These are phyloP conservation scores for Neogobius melanostomus DNA, from an alignment of 2,113 vertebrate genomes.

Conservation along the genomic window DNA sequence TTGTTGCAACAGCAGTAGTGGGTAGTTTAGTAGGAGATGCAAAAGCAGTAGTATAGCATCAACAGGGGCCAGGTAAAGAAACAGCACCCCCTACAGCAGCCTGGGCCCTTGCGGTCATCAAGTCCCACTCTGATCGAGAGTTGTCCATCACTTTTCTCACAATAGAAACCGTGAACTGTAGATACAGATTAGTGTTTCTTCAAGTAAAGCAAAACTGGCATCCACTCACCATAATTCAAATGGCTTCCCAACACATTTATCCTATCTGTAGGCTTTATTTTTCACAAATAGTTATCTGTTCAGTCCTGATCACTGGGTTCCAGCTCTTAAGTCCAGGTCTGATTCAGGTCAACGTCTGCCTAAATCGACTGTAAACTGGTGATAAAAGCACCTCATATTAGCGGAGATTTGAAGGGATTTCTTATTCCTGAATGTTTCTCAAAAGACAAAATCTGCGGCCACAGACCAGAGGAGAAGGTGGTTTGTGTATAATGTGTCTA, in stretches of 20 bases:
- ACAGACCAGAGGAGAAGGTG: constrained; percentile 22
- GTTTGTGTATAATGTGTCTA: constrained; percentile 26
- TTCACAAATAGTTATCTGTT: constrained; percentile 14
- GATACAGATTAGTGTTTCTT: constrained; percentile 47
- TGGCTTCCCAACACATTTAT: constrained; percentile 26
- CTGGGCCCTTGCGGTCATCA: constrained; percentile 39
- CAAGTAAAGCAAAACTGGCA: constrained; percentile 50
- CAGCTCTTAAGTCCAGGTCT: constrained; percentile 28
- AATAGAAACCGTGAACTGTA: constrained; percentile 25
- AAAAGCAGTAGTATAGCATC: constrained; percentile 77
- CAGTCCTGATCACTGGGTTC: constrained; percentile 22
- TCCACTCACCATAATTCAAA: constrained; percentile 47
- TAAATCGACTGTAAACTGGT: constrained; percentile 62
- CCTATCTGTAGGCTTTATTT: constrained; percentile 44
- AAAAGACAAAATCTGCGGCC: constrained; percentile 40
- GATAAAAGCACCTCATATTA: constrained; percentile 55
- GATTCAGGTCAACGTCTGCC: constrained; percentile 32
- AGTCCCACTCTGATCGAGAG: constrained; percentile 32
- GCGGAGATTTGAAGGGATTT: constrained; percentile 30
- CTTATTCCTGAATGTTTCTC: constrained; percentile 49
- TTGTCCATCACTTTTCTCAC: constrained; percentile 19
- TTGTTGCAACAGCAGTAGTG: constrained; percentile 77
- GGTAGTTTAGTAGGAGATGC: constrained; percentile 73
- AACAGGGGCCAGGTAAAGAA: constrained; percentile 49
- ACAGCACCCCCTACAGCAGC: constrained; percentile 41